Evolutionary conservation across 2,888 invertebrate species (phyloP).

Genomic region (Fabriciana adippe): DNA sequence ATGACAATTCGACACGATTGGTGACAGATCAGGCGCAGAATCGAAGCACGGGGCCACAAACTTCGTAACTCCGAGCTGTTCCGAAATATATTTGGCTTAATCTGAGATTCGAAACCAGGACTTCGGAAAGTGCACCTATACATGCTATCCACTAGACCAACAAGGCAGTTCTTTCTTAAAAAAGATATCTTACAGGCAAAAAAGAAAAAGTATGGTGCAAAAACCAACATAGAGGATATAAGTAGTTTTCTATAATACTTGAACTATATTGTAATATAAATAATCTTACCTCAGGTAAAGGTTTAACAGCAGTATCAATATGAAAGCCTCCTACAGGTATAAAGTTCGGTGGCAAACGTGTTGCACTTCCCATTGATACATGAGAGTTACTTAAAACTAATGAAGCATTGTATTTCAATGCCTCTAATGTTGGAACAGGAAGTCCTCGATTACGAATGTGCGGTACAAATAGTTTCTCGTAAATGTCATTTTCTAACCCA

Average conservation of each 20-base stretch:
- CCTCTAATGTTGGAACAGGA: constrained; percentile 42
- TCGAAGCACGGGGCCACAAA: no score
- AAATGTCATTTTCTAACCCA: constrained; percentile 25
- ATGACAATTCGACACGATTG: no score
- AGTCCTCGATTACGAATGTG: constrained; percentile 38
- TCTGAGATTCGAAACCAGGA: no score
- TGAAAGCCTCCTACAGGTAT: constrained; percentile 60
- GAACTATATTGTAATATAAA: neutral
- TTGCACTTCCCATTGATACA: constrained; percentile 45
- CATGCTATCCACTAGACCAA: no score
- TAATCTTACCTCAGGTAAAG: constrained; percentile 54
- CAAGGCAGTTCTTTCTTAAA: no score
- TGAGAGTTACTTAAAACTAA: constrained; percentile 46
- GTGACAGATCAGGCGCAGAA: no score
- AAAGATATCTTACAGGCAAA: no score
- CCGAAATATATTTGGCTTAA: no score
- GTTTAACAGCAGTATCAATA: constrained; percentile 49
- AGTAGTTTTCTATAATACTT: no score
- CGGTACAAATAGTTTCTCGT: constrained; percentile 36
- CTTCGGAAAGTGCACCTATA: no score
- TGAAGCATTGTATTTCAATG: constrained; percentile 45
- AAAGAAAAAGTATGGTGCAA: neutral
- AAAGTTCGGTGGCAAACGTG: constrained; percentile 54
- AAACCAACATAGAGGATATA: neutral
- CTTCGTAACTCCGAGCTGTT: no score